A percentile compares a stretch with the other conserved stretches of the same genome.
These are phyloP conservation scores for Columbina picui DNA, from an alignment of 2,113 vertebrate species.

Conservation along the genomic window DNA sequence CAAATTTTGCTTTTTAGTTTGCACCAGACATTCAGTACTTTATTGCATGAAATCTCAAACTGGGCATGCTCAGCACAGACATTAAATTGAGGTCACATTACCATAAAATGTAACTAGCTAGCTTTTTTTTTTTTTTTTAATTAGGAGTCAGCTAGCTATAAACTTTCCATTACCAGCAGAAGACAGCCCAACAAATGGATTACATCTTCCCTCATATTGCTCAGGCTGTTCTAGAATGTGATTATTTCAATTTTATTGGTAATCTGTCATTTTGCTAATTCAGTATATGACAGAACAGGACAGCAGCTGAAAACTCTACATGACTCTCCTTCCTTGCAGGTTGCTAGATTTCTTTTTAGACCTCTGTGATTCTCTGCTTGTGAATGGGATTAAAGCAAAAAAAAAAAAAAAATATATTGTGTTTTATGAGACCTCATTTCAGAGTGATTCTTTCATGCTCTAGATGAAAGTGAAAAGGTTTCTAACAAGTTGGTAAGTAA, in stretches of 20 bases:
- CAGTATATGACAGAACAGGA: background rate
- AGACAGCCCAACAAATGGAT: background rate
- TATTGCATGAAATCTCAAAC: background rate
- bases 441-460: background rate
- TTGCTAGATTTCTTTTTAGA: background rate
- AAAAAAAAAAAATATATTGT: background rate
- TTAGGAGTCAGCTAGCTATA: background rate
- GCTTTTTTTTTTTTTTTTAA: background rate
- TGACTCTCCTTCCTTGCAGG: background rate
- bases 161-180: background rate
- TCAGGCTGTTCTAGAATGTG: background rate
- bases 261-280: constrained; percentile 21
- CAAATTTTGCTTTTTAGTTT: background rate
- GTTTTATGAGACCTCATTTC: background rate
- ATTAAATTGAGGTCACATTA: background rate
- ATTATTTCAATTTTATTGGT: constrained; percentile 12
- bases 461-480: background rate
- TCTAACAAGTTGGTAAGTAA: background rate
- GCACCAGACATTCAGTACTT: background rate
- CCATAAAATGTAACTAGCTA: background rate
- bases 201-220: background rate
- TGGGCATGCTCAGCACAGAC: background rate
- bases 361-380: background rate
- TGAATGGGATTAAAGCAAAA: background rate
- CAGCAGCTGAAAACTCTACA: background rate